Evolutionary conservation across 1,140 invertebrate species (phyloP).

Genomic region (Protaetia brevitarsis): DNA sequence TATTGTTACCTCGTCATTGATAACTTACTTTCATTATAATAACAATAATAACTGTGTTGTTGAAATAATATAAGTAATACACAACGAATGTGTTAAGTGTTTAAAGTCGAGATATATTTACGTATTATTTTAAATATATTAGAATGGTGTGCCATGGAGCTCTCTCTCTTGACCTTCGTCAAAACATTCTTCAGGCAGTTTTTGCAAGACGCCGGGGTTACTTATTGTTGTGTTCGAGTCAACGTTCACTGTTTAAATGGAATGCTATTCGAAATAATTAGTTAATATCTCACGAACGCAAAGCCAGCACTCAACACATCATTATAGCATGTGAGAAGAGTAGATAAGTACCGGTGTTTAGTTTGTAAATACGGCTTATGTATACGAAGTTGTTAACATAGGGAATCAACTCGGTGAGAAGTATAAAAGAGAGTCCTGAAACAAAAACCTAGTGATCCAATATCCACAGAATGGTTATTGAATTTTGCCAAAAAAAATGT

Average conservation of each 20-base stretch:
- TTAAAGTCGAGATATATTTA: conserved; percentile 8
- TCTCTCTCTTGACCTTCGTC: neutral
- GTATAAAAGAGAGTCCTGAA: too few species aligned
- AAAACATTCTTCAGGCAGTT: conserved; percentile 14
- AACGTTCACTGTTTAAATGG: neutral
- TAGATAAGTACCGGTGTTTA: too few species aligned
- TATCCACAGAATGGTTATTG: too few species aligned
- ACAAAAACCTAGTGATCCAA: too few species aligned
- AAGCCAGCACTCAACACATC: too few species aligned
- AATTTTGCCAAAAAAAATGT: too few species aligned
- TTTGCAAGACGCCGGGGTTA: conserved; percentile 10
- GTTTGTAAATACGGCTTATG: too few species aligned
- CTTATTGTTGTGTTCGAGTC: neutral
- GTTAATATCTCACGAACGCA: conserved; percentile 12
- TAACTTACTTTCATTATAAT: neutral
- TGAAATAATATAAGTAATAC: neutral
- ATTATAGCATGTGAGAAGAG: too few species aligned
- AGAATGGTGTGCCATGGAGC: neutral
- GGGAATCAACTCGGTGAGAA: too few species aligned
- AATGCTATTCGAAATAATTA: conserved; percentile 8
- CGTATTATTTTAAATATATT: conserved; percentile 17
- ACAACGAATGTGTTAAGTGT: neutral
- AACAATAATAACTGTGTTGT: neutral
- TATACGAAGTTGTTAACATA: too few species aligned
- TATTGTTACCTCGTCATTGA: neutral